phyloP scores from a whole-genome alignment of 2,113 vertebrate species.

The Triplophysa dalaica region DNA sequence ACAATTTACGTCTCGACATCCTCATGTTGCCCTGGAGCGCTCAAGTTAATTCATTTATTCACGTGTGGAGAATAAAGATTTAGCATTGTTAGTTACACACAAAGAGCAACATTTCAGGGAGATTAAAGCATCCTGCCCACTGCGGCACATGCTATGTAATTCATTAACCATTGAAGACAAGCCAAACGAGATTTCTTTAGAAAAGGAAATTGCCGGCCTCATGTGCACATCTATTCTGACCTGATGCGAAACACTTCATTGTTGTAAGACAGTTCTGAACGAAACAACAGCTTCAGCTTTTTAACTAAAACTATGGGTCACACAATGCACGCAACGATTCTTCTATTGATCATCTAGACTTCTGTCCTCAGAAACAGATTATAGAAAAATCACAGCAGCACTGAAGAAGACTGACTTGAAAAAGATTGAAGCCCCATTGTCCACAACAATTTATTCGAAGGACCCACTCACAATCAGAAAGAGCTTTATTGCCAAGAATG shows the following conservation, averaged over 20 bases:
- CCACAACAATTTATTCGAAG: too few relatives aligned
- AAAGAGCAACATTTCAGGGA: slow-evolving; percentile 59
- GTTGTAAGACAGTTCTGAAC: background rate
- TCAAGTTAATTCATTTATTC: slow-evolving; percentile 72
- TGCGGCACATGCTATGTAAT: slow-evolving; percentile 53
- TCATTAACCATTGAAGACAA: slow-evolving; percentile 56
- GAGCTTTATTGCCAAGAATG: too few relatives aligned
- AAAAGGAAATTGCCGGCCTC: background rate
- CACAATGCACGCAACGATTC: too few relatives aligned
- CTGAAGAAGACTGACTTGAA: too few relatives aligned
- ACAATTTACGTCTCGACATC: slow-evolving; percentile 50
- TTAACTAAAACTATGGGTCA: too few relatives aligned
- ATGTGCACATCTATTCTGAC: slow-evolving; percentile 10
- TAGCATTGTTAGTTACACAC: slow-evolving; percentile 66
- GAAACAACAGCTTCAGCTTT: background rate
- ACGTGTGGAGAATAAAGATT: slow-evolving; percentile 70
- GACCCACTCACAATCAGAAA: too few relatives aligned
- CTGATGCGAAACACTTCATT: background rate
- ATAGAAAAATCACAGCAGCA: too few relatives aligned
- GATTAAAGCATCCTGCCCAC: slow-evolving; percentile 60
- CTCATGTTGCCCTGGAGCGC: slow-evolving; percentile 44
- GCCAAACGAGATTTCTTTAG: slow-evolving; percentile 9
- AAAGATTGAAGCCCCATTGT: too few relatives aligned
- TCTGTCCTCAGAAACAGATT: too few relatives aligned
- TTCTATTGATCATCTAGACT: too few relatives aligned